Base-by-base conservation (phyloP, 2,113 vertebrate species). In the Pachyramphus minor region DNA sequence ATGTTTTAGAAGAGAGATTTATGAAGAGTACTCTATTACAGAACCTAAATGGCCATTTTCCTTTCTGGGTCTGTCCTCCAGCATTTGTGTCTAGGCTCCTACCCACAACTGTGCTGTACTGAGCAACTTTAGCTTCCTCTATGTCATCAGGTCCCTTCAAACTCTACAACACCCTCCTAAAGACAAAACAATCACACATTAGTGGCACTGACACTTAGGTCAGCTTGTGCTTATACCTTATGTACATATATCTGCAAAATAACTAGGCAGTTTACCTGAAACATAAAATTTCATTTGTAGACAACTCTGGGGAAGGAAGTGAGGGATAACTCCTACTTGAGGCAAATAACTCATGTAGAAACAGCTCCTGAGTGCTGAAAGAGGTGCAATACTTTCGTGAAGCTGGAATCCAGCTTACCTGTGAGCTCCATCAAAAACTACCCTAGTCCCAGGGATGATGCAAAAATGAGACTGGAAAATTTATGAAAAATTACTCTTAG, bases 331-430 rank as follows among this genome's bases (percentile, higher is more conserved):
- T 81, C n/a, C 67, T 84, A 39, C 53, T 31, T 45, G 35, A 60
- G 64, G 74, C 21, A 18, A 76, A 49, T 31, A 86, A 53, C 25
- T 17, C 9, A 5, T 22, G 20, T 53, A 77, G 59, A 74, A 93
- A 55, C 33, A 89, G 60, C 28, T 84, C 28, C 56, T 58, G 50
- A 85, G 39, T 42, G 42, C 33, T 85, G 31, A 44, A 80, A 84
- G 24, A 21, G 15, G 14, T 41, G 12, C 49, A 9, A 6, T 42
- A 64, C 27, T 84, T 85, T 22, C 53, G 72, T 0, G 0, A 67
- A 69, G 42, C 35, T 53, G 69, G 49, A 92, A 78, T 74, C 60
- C 52, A 89, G 31, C 47, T 80, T 93, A 27, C 17, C 50, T 37
- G 15, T 18, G 24, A 13, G 1, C 55, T 84, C 84, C 44, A 56